Conservation (phyloP, 2,888 invertebrate genomes). For the Hyles lineata region DNA sequence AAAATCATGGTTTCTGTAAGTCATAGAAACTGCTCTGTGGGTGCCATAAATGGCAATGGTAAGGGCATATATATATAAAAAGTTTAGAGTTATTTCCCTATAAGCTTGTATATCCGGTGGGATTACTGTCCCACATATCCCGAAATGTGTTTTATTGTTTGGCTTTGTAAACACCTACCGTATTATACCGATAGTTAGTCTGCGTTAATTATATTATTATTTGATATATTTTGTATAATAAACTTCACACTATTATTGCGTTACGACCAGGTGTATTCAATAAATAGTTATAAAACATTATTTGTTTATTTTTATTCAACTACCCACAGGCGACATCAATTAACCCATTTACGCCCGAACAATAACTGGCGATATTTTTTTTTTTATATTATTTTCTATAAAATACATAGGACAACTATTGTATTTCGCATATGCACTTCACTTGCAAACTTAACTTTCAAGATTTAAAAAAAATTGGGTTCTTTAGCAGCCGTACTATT, state of each 20-base stretch:
- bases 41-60: too few species aligned
- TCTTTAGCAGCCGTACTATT: too few species aligned
- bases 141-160: conserved; percentile 51
- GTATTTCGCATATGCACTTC: too few species aligned
- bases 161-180: conserved; percentile 61
- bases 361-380: too few species aligned
- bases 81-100: conserved; percentile 3
- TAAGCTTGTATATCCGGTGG: not conserved
- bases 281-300: conserved; percentile 73
- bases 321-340: not conserved
- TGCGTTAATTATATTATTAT: conserved; percentile 72
- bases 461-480: too few species aligned
- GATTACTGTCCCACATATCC: not conserved
- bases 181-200: conserved; percentile 64
- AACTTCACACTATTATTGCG: conserved; percentile 72
- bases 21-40: too few species aligned
- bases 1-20: too few species aligned
- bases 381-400: too few species aligned
- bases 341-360: too few species aligned
- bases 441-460: too few species aligned
- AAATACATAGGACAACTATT: too few species aligned
- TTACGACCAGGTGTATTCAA: conserved; percentile 79
- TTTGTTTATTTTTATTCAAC: conserved; percentile 44
- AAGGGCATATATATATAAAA: not conserved
- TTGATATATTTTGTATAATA: conserved; percentile 78